Evolutionary conservation across 64 coral and sea anemone genomes (phyloP).

Genomic region (Trachythela sp.): DNA sequence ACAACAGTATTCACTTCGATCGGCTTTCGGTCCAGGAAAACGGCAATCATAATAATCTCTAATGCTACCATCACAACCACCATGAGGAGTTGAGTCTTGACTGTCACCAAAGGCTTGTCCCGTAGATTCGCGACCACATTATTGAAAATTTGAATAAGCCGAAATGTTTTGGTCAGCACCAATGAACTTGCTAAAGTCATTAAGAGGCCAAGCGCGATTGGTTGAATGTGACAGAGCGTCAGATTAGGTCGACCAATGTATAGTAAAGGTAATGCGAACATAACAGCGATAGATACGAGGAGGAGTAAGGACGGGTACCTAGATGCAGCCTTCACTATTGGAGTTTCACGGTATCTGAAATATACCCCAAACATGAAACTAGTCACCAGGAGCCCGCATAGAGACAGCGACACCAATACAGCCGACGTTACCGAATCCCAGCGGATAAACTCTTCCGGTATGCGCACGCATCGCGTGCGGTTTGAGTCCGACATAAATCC

Average conservation of each 20-base stretch:
- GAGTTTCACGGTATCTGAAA: conserved; percentile 17
- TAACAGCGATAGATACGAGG: conserved; percentile 38
- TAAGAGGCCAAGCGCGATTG: conserved; percentile 35
- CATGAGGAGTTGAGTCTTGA: not conserved
- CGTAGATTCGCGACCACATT: conserved; percentile 43
- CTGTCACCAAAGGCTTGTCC: conserved; percentile 46
- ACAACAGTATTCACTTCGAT: not conserved
- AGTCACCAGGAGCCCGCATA: conserved; percentile 10
- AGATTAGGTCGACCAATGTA: conserved; percentile 48
- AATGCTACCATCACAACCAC: not conserved
- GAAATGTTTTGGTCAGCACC: conserved; percentile 57
- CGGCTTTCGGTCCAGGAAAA: not conserved
- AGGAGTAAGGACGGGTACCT: conserved; percentile 53
- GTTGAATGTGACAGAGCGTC: conserved; percentile 30
- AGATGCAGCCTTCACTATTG: conserved; percentile 43
- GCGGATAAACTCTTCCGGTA: conserved; percentile 24
- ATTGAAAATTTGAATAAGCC: conserved; percentile 56
- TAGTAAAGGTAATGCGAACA: conserved; percentile 47
- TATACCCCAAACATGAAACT: conserved; percentile 12
- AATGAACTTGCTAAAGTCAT: conserved; percentile 50
- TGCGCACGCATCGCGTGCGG: conserved; percentile 20
- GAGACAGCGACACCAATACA: not conserved
- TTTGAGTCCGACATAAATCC: not conserved
- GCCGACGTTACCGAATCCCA: conserved; percentile 26
- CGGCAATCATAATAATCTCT: not conserved